These are phyloP conservation scores for Alethe diademata DNA, from an alignment of 2,113 vertebrate genomes.

Conservation along the genomic window DNA sequence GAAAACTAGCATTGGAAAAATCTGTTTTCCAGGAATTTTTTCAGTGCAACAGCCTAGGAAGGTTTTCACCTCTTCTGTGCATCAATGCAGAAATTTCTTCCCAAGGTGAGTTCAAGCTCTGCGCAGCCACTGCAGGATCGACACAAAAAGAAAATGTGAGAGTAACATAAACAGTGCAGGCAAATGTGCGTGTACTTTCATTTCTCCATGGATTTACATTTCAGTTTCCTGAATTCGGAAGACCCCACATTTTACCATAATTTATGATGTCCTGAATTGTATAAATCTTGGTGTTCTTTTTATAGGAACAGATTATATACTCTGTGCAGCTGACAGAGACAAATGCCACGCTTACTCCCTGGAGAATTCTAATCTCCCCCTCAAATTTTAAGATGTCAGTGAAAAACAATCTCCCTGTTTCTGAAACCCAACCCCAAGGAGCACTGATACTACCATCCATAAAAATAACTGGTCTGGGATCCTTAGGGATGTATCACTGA, in stretches of 20 bases:
- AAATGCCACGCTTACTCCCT: constrained; percentile 45
- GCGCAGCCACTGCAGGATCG: neutral
- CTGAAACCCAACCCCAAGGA: constrained; percentile 60
- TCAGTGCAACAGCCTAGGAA: neutral
- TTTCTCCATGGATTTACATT: neutral
- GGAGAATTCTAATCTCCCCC: constrained; percentile 28
- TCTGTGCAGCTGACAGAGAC: constrained; percentile 44
- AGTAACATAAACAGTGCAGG: neutral
- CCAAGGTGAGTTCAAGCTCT: neutral
- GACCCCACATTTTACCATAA: constrained; percentile 28
- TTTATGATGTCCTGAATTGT: neutral
- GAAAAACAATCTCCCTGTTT: constrained; percentile 66
- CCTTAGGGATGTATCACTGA: neutral
- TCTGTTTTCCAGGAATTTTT: neutral
- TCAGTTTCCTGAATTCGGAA: neutral
- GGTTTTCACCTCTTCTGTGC: neutral
- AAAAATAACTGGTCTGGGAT: constrained; percentile 68
- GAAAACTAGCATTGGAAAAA: neutral
- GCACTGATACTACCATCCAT: constrained; percentile 41
- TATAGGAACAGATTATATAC: constrained; percentile 29
- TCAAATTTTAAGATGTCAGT: constrained; percentile 71
- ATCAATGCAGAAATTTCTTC: neutral
- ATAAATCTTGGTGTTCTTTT: constrained; percentile 19
- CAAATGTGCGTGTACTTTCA: neutral
- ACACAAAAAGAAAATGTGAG: neutral